Percentiles rank a stretch among this genome's conserved stretches.
Evolutionary conservation across 2,113 vertebrate species (phyloP).

Genomic region (Cyrtonyx montezumae): DNA sequence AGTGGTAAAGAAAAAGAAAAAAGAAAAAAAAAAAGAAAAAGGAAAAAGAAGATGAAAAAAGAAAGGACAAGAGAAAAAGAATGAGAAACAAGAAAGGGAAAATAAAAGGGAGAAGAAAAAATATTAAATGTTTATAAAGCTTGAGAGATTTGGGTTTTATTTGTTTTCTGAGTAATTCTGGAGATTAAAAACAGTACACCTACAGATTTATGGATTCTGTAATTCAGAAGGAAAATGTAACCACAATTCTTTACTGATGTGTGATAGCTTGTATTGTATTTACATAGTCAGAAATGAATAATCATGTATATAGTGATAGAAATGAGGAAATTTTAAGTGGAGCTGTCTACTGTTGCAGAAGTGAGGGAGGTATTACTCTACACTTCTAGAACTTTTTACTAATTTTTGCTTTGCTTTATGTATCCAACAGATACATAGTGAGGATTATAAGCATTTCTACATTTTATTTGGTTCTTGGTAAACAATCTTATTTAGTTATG

Average conservation of each 20-base stretch:
- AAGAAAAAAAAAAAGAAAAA: neutral
- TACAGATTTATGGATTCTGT: neutral
- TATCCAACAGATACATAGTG: neutral
- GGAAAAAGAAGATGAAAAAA: neutral
- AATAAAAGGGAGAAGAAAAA: neutral
- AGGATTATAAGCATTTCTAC: neutral
- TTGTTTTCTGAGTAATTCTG: neutral
- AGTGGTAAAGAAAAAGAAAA: neutral
- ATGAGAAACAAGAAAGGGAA: neutral
- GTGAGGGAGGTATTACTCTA: neutral
- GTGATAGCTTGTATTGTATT: neutral
- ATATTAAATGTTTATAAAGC: neutral
- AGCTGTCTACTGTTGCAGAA: neutral
- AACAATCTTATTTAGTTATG: neutral
- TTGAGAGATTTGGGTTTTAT: neutral
- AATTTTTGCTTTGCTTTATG: neutral
- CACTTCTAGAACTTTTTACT: neutral
- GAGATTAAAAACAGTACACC: neutral
- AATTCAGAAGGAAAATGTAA: neutral
- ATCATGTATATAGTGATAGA: neutral
- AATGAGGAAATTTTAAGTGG: neutral
- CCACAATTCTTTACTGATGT: neutral
- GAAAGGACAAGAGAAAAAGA: neutral
- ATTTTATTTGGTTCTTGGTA: neutral
- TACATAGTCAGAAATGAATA: neutral